A percentile compares a stretch with the other conserved stretches of the same genome.
phyloP scores from a whole-genome alignment of 2,797 vertebrate genomes.

The Amniataba percoides region DNA sequence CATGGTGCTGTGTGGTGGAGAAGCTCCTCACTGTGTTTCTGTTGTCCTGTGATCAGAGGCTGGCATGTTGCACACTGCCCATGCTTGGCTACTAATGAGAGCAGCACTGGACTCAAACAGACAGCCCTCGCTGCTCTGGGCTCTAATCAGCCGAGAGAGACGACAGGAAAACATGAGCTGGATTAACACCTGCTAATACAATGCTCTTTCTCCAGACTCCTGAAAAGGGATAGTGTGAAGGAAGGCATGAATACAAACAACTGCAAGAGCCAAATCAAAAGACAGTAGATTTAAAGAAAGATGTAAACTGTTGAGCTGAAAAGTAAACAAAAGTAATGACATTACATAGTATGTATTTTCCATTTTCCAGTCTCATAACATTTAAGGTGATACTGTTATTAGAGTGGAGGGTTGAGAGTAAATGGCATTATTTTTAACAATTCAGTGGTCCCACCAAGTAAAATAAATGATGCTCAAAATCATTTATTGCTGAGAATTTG shows the following conservation, averaged over 20 bases:
- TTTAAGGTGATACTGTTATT: neutral
- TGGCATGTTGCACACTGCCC: slow-evolving; percentile 48
- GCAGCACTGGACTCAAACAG: slow-evolving; percentile 42
- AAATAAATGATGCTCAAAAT: neutral
- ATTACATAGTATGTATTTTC: neutral
- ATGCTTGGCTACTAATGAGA: slow-evolving; percentile 60
- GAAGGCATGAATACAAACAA: neutral
- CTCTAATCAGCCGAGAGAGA: slow-evolving; percentile 73
- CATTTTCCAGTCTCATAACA: neutral
- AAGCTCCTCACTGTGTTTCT: neutral
- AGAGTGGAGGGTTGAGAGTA: neutral
- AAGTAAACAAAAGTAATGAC: neutral
- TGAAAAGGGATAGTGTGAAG: neutral
- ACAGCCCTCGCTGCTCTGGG: slow-evolving; percentile 57
- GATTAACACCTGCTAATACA: slow-evolving; percentile 53
- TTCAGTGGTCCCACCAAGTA: neutral
- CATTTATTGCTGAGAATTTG: no score
- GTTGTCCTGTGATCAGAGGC: slow-evolving; percentile 26
- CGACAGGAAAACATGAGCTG: slow-evolving; percentile 75
- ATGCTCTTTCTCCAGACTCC: neutral
- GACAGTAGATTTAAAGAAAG: neutral
- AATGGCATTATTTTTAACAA: neutral
- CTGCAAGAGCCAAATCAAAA: neutral
- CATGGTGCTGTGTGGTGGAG: slow-evolving; percentile 49
- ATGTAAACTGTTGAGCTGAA: neutral